Base-by-base conservation (phyloP, 1,140 invertebrate genomes). In the Temnothorax longispinosus region DNA sequence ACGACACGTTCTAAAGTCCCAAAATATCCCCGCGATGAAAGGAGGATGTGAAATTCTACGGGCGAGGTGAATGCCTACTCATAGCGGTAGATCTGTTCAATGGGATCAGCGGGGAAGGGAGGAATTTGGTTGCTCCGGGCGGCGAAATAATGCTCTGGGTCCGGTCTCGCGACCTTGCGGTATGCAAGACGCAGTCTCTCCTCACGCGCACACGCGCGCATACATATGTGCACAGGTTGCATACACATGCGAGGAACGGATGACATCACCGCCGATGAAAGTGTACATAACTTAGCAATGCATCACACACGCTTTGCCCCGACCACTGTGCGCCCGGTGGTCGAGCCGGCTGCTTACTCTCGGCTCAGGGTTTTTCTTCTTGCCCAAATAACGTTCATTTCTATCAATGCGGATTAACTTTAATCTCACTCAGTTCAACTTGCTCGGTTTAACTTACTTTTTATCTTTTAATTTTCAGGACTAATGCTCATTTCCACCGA, bases 241-340 rank as follows among this genome's bases (percentile, higher is more conserved):
- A 90, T 5, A 44, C n/a, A 8, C 10, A 69, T 11, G 7, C 11
- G 6, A 11, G 88, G 60, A 84, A 82, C 89, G 90, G 15, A 93
- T 94, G 94, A 94, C 93, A 93, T 94, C 94, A 94, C 89, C 92
- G 21, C 44, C 80, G 90, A 94, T 92, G 93, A 94, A 94, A 94
- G 92, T 94, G 89, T 91, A 90, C 92, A 94, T 94, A 94, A 91
- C 93, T 92, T 85, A 93, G 85, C 90, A 92, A 93, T 94, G 94
- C 90, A 94, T 94, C 93, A 93, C 91, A 93, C 91, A 60, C 69
- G 58, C 41, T 74, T 60, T 52, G 72, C 47, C 47, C 18, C 21
- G 47, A n/a, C 60, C 44, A 62, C 56, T 44, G 35, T 78, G 58
- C 11, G 15, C 38, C 13, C 47, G 35, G 13, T 67, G 47, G 50